Conservation (phyloP, 1,140 invertebrate genomes). For the Hylyphantes graminicola region DNA sequence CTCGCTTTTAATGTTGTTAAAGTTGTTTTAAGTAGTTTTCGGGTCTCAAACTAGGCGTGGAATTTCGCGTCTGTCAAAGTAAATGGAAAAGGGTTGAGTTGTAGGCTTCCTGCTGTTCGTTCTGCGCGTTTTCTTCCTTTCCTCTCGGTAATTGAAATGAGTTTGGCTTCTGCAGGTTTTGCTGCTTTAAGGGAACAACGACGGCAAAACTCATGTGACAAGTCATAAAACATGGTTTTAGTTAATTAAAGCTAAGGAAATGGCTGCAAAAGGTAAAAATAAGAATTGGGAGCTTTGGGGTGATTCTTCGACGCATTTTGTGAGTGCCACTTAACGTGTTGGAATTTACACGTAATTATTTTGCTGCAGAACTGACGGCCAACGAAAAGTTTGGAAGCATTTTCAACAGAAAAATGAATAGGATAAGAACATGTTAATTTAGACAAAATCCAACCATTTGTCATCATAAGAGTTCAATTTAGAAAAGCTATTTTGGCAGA, state of each 20-base stretch:
- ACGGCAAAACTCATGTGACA: conserved; percentile 53
- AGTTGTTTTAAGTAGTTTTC: conserved; percentile 58
- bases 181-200: conserved; percentile 23
- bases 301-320: conserved; percentile 1
- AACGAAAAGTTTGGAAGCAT: too few relatives aligned
- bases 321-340: conserved; percentile 12
- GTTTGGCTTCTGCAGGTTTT: conserved; percentile 50
- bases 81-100: conserved; percentile 54
- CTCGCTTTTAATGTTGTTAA: conserved; percentile 55
- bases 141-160: conserved; percentile 54
- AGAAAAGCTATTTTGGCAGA: too few relatives aligned
- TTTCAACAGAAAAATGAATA: conserved; percentile 16
- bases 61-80: conserved; percentile 53
- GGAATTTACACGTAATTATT: background rate
- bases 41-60: conserved; percentile 10
- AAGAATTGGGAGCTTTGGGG: conserved; percentile 16
- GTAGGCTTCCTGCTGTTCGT: conserved; percentile 29
- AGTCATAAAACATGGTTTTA: conserved; percentile 58
- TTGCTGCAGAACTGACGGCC: background rate
- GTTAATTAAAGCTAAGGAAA: conserved; percentile 51
- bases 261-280: conserved; percentile 13
- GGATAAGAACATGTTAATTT: too few relatives aligned
- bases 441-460: too few relatives aligned
- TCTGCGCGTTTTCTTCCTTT: conserved; percentile 26
- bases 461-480: too few relatives aligned